phyloP scores from a whole-genome alignment of 2,113 vertebrate genomes.

The Artemisiospiza belli region DNA sequence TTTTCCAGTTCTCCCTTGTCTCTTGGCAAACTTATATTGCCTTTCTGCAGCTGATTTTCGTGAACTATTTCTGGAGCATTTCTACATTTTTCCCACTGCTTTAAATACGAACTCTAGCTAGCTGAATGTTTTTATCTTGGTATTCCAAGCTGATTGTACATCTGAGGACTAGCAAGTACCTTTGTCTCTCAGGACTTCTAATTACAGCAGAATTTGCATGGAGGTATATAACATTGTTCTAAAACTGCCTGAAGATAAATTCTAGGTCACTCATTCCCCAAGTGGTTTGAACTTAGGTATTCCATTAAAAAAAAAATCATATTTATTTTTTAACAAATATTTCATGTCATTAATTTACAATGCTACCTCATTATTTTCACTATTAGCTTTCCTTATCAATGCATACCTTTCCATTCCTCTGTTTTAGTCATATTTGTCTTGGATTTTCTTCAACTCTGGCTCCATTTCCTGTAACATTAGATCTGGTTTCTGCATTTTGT shows the following conservation, averaged over 20 bases:
- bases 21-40: not conserved
- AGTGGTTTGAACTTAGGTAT: not conserved
- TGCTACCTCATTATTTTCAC: not conserved
- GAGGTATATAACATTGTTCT: not conserved
- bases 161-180: not conserved
- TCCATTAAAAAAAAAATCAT: fast-evolving
- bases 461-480: not conserved
- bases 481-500: not conserved
- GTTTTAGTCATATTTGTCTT: not conserved
- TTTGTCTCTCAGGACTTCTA: not conserved
- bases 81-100: not conserved
- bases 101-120: not conserved
- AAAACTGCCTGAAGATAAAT: not conserved
- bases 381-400: not conserved
- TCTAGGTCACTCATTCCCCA: not conserved
- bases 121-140: not conserved
- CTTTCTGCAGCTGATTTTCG: not conserved
- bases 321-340: not conserved
- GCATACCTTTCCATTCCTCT: not conserved
- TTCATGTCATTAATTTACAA: not conserved
- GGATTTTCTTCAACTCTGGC: not conserved
- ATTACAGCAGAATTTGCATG: not conserved
- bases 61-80: not conserved
- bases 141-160: not conserved
- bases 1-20: not conserved